phyloP scores from a whole-genome alignment of 2,797 vertebrate genomes.

The Pseudochromis fuscus region DNA sequence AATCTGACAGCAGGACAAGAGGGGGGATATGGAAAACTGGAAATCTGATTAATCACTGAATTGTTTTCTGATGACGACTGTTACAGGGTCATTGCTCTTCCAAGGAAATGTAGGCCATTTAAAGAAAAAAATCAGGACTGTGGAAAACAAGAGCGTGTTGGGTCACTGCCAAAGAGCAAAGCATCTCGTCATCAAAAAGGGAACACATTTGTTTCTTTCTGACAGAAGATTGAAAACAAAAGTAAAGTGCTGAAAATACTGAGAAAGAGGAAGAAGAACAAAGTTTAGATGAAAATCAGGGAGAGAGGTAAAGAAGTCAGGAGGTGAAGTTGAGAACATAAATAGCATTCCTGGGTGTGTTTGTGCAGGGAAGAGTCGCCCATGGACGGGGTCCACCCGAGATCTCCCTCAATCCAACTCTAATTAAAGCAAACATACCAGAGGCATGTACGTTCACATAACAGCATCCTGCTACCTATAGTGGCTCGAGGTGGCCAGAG shows the following conservation, averaged over 20 bases:
- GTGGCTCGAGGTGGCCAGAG: background rate
- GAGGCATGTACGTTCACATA: conserved; percentile 30
- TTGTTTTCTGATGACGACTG: background rate
- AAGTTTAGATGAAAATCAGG: background rate
- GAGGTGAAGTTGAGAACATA: conserved; percentile 25
- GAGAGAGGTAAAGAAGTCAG: conserved; percentile 12
- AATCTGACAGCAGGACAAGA: background rate
- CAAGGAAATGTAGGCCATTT: background rate
- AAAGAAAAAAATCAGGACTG: too few relatives aligned
- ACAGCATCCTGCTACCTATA: conserved; percentile 33
- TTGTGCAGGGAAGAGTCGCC: conserved; percentile 47
- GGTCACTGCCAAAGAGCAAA: background rate
- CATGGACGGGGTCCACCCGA: conserved; percentile 17
- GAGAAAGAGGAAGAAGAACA: background rate
- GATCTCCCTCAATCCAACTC: conserved; percentile 53
- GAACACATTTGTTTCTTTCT: too few relatives aligned
- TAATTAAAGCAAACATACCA: conserved; percentile 75
- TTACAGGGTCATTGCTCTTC: background rate
- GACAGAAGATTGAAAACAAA: conserved; percentile 6
- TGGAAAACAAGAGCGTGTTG: background rate
- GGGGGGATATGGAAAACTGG: background rate
- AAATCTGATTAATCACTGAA: background rate
- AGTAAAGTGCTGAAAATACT: background rate
- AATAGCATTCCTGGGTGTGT: conserved; percentile 73
- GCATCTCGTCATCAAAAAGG: background rate